Percentiles rank a stretch among this genome's conserved stretches.
Conservation (phyloP, 2,888 invertebrate genomes). For the Plemyria rubiginata region DNA sequence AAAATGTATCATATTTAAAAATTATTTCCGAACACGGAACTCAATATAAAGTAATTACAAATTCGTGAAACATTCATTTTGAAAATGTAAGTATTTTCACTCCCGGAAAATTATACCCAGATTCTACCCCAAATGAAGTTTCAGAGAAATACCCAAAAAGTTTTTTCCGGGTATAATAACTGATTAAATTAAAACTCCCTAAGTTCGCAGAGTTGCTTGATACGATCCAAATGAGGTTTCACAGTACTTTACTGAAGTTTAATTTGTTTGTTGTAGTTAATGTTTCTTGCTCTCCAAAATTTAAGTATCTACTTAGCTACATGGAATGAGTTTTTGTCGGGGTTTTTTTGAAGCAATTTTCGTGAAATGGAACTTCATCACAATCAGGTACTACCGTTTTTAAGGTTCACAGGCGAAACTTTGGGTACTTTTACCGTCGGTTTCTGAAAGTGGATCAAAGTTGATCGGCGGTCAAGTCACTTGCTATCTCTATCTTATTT, state of each 20-base stretch:
- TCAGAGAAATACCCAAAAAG: constrained; percentile 45
- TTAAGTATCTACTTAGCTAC: constrained; percentile 5
- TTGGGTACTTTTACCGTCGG: too few species aligned
- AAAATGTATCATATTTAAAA: too few species aligned
- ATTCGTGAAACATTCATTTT: too few species aligned
- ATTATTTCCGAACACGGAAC: too few species aligned
- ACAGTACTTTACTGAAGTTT: constrained; percentile 39
- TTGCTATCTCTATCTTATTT: too few species aligned
- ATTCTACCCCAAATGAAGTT: constrained; percentile 58
- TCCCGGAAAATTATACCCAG: constrained; percentile 62
- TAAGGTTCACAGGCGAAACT: not conserved
- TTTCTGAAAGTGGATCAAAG: too few species aligned
- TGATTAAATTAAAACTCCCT: constrained; percentile 58
- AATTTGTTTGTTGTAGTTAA: constrained; percentile 39
- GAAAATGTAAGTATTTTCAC: constrained; percentile 56
- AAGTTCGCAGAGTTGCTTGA: constrained; percentile 37
- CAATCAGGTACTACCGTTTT: not conserved
- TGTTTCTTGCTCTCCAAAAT: constrained; percentile 27
- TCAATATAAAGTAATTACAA: too few species aligned
- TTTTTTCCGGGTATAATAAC: constrained; percentile 53
- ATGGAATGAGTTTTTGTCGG: constrained; percentile 22
- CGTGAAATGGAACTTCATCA: constrained; percentile 1
- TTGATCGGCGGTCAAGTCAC: too few species aligned
- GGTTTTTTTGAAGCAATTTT: constrained; percentile 6
- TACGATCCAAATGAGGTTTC: constrained; percentile 41